Percentiles rank a stretch among this genome's conserved stretches.
phyloP scores from a whole-genome alignment of 1,140 invertebrate genomes.

The Aphidius ervi region DNA sequence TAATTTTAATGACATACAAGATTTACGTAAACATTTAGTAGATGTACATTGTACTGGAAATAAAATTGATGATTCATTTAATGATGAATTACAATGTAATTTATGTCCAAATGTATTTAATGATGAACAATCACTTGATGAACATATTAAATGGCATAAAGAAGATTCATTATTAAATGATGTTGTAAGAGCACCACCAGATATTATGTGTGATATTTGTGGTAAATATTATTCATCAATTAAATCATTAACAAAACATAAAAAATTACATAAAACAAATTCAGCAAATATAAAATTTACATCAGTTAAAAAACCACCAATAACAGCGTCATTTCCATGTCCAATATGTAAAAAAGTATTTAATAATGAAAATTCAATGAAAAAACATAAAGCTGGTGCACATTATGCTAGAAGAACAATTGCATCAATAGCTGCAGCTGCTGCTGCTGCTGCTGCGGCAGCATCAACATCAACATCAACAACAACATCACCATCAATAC shows the following conservation, averaged over 20 bases:
- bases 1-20: conserved; percentile 38
- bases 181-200: conserved; percentile 4
- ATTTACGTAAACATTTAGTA: conserved; percentile 45
- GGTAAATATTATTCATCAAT: conserved; percentile 56
- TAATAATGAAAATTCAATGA: conserved; percentile 51
- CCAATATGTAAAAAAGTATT: conserved; percentile 57
- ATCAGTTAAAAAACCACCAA: conserved; percentile 43
- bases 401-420: conserved; percentile 17
- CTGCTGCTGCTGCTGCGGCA: not conserved
- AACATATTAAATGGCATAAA: conserved; percentile 55
- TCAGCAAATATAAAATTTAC: conserved; percentile 29
- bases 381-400: conserved; percentile 49
- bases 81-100: conserved; percentile 55
- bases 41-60: conserved; percentile 44
- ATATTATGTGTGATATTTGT: conserved; percentile 54
- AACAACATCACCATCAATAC: conserved; percentile 4
- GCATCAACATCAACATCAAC: not conserved
- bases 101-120: conserved; percentile 59
- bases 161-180: conserved; percentile 42
- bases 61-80: conserved; percentile 42
- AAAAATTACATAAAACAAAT: conserved; percentile 42
- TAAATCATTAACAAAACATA: conserved; percentile 54
- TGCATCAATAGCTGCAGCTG: not conserved
- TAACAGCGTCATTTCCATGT: conserved; percentile 46
- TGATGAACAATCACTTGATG: conserved; percentile 53